Evolutionary conservation across 2,888 invertebrate genomes (phyloP), one percentile per base, ranked within the genome.

Genomic region (Dinocampus coccinellae): DNA sequence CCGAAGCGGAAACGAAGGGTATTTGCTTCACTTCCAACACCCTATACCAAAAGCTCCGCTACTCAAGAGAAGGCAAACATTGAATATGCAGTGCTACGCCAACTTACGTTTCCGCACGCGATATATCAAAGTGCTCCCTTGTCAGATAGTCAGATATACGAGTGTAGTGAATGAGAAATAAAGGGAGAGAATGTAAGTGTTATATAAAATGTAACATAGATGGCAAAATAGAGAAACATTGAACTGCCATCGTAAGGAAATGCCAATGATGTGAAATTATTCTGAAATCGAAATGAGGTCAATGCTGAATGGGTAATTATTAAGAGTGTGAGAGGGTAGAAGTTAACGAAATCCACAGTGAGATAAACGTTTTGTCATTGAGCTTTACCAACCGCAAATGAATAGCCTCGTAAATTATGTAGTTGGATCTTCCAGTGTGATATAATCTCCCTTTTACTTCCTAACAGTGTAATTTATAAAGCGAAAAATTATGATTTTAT

Each of bases 31-130:
- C n/a, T 58, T 16, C 39, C 58, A 29, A 57, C 66, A 39, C 58
- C 42, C 47, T 66, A 66, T 67, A 66, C 69, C 66, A 73, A 68
- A 69, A 53, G 62, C 67, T 74, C 63, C n/a, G n/a, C n/a, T 39
- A 63, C 47, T 47, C 47, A 47, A 16, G 47, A 47, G 47, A 69
- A 74, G 61, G 73, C 72, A 73, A 76, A 74, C 74, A 77, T 77
- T 77, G 77, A 77, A 77, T 77, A 77, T 76, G 73, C 77, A 75
- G 72, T 72, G 34, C 63, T 57, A 57, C 26, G 65, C 69, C 69
- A 70, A 64, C 69, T 62, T 60, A 73, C 62, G 64, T 64, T 72
- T 73, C 68, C 62, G 71, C 58, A 34, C 61, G 67, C 64, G 66
- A 66, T 73, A 61, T 71, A 75, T 74, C 75, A 69, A 70, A 64